Base-by-base conservation (phyloP, 1,140 invertebrate species). In the Xylocopa sonorina region DNA sequence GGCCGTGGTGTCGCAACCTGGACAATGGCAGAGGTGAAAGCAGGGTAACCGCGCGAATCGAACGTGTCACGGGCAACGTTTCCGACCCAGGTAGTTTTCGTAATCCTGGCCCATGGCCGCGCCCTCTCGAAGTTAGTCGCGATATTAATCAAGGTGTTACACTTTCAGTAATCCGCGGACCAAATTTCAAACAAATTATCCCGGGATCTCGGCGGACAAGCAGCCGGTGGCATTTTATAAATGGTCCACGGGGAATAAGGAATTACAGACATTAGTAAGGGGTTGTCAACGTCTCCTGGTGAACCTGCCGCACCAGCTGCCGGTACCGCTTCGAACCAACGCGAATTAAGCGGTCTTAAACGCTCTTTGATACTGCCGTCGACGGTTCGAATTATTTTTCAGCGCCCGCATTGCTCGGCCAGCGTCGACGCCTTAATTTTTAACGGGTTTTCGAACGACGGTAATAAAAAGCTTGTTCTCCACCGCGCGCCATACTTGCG, bases 101-200 rank as follows among this genome's bases (percentile, higher is more conserved):
- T 82, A 80, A 86, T 68, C 58, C 69, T n/a, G 75, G 43, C 76
- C 62, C 66, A 58, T 69, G 82, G 81, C 80, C 71, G 74, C n/a
- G n/a, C n/a, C 75, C 83, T 78, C 76, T 80, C 73, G 78, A 83
- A 85, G 81, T 84, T 80, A 73, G 78, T 69, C 50, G 75, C 50
- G 51, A 71, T 85, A 85, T 85, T 79, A 85, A 85, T 85, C 84
- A 85, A 82, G 60, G 69, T 21, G 84, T 85, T 85, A 85, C 79
- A 85, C 83, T 85, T 85, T 85, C 84, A 24, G 80, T 85, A 85
- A 85, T 85, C 84, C 67, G 74, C 84, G 77, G 69, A 82, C 83
- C 83, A 85, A 88, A 88, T 88, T 88, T 88, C 88, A 87, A 85
- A 88, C 85, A 88, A 88, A 88, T 88, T 88, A 87, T 87, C 83